Percentiles rank a stretch among this genome's conserved stretches.
Conservation (phyloP, 2,797 vertebrate species). For the Oophaga sylvatica region DNA sequence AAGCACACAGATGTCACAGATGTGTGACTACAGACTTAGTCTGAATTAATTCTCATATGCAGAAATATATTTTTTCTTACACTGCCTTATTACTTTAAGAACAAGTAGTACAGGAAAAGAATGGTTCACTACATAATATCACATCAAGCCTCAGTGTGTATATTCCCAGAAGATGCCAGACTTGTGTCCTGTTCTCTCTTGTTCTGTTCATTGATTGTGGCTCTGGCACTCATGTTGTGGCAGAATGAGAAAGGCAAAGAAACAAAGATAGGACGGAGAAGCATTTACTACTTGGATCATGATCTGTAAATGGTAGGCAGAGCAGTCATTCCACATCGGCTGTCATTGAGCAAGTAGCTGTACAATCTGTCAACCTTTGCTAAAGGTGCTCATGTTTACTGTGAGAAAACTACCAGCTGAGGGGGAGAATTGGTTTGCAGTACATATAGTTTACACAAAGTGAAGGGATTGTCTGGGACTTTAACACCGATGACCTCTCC, state of each 20-base stretch:
- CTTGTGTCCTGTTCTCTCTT: constrained; percentile 23
- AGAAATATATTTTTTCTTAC: not conserved
- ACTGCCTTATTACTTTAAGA: not conserved
- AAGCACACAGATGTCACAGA: too few relatives aligned
- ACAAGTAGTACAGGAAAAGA: not conserved
- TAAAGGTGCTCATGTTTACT: not conserved
- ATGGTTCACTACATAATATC: not conserved
- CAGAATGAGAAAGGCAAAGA: constrained; percentile 32
- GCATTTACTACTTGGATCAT: constrained; percentile 52
- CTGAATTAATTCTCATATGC: not conserved
- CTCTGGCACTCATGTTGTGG: constrained; percentile 29
- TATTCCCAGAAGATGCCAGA: constrained; percentile 1
- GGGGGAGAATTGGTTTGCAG: not conserved
- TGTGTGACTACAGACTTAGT: too few relatives aligned
- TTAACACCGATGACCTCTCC: too few relatives aligned
- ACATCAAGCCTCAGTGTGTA: not conserved
- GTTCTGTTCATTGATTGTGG: constrained; percentile 38
- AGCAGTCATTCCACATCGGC: constrained; percentile 46
- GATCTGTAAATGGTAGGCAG: constrained; percentile 51
- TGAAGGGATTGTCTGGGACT: not conserved
- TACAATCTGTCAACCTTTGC: constrained; percentile 41
- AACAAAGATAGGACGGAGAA: constrained; percentile 38
- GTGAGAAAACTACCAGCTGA: constrained; percentile 2
- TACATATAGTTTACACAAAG: not conserved
- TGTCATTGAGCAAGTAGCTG: constrained; percentile 42